Conservation (phyloP, 2,113 vertebrate species). For the Odontesthes bonariensis region DNA sequence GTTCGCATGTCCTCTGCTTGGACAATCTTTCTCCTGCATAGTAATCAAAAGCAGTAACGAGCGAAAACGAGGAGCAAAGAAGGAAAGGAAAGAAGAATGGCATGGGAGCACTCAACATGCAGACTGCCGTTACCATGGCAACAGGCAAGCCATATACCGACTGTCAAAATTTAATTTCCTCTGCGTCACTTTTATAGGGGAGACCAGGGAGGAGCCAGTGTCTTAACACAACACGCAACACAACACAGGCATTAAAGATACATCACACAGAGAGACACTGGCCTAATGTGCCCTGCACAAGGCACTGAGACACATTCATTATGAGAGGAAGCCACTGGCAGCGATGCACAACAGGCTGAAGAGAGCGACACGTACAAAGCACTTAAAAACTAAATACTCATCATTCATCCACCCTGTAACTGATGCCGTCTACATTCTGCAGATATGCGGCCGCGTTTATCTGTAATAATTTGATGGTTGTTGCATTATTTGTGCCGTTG, state of each 20-base stretch:
- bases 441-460: background rate
- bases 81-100: constrained; percentile 20
- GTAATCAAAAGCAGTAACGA: constrained; percentile 51
- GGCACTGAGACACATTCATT: constrained; percentile 8
- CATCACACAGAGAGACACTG: constrained; percentile 21
- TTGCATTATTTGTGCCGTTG: background rate
- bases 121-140: constrained; percentile 64
- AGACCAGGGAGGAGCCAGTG: constrained; percentile 18
- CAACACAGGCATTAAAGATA: constrained; percentile 33
- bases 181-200: constrained; percentile 50
- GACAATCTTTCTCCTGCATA: constrained; percentile 41
- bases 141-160: constrained; percentile 66
- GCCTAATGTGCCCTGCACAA: background rate
- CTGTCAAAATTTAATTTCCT: constrained; percentile 68
- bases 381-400: background rate
- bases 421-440: constrained; percentile 2
- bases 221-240: constrained; percentile 34
- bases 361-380: constrained; percentile 18
- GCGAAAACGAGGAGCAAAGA: constrained; percentile 4
- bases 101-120: constrained; percentile 42
- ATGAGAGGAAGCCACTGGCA: constrained; percentile 7
- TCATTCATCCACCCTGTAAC: constrained; percentile 4
- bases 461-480: constrained; percentile 1
- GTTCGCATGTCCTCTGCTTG: constrained; percentile 41
- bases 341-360: constrained; percentile 3